phyloP scores from a whole-genome alignment of 2,113 vertebrate genomes.

The Callochromis pleurospilus region DNA sequence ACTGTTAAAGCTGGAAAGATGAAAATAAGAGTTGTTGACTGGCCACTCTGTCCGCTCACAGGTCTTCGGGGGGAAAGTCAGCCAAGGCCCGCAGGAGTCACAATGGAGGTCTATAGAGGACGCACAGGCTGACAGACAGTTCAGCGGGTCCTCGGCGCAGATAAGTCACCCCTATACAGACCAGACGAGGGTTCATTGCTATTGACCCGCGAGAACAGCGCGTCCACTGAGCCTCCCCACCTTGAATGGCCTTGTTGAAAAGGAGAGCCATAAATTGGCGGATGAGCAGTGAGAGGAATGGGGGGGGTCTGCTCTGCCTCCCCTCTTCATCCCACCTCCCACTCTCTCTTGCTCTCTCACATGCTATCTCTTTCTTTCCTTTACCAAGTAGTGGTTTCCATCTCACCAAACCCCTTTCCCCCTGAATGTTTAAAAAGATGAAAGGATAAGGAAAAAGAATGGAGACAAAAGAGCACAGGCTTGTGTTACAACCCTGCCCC shows the following conservation, averaged over 20 bases:
- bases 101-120: conserved; percentile 28
- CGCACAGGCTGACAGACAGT: conserved; percentile 28
- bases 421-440: conserved; percentile 74
- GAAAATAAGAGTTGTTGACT: conserved; percentile 10
- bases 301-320: background rate
- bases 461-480: conserved; percentile 67
- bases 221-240: conserved; percentile 37
- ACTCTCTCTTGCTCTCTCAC: conserved; percentile 27
- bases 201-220: conserved; percentile 47
- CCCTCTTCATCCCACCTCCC: background rate
- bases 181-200: conserved; percentile 22
- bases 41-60: background rate
- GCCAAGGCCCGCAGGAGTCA: conserved; percentile 8
- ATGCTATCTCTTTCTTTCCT: conserved; percentile 61
- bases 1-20: conserved; percentile 3
- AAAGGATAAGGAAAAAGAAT: conserved; percentile 77
- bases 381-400: conserved; percentile 66
- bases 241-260: conserved; percentile 64
- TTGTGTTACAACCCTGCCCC: conserved; percentile 73
- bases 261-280: conserved; percentile 48
- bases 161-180: conserved; percentile 31
- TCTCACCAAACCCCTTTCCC: conserved; percentile 62
- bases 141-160: conserved; percentile 41
- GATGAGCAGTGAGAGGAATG: conserved; percentile 38
- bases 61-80: background rate